Base-by-base conservation (phyloP, 2,113 vertebrate genomes). In the Donacobius atricapilla region DNA sequence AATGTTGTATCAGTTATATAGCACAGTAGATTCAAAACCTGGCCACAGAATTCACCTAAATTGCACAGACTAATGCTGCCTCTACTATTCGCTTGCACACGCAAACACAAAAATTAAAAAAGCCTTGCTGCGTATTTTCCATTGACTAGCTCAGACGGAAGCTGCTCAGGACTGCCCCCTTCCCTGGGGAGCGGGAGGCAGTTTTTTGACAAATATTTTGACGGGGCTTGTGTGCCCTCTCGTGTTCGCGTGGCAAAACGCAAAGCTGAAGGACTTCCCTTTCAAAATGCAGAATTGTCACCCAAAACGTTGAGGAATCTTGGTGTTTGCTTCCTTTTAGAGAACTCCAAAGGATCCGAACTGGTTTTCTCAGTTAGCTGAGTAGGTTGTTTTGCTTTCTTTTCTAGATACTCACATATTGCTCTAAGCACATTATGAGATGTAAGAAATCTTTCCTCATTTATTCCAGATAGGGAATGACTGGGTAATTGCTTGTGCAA, bases 171-270 rank as follows among this genome's bases (percentile, higher is more conserved):
- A 18, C 33, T 64, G 27, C 28, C 28, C 37, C 21, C 21, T 45
- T 72, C 39, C 2, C 0, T 11, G 13, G 23, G 10, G 23, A 66
- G 11, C 0, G 0, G 22, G 37, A 56, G 12, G 44, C 21, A 37
- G 1, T 0, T 4, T 6, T 39, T 64, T 61, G 53, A 18, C 15
- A 15, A 71, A 53, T 37, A 63, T 23, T 90, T 81, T 28, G 64
- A 10, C 17, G 83, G 65, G 13, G 71, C 63, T 75, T 63, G 78
- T 66, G 79, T 93, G 95, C 89, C 98, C 92, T 94, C 97, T 15
- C 58, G 93, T 98, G 98, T 92, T 96, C 51, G 63, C 31, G 8
- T 48, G 33, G 14, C 20, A 69, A 96, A 96, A 66, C 94, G 63
- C 91, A 95, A 78, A 61, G 13, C n/a, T 57, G 28, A 42, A 37